Evolutionary conservation across 2,113 vertebrate genomes (phyloP).

Genomic region (Colinus virginianus): DNA sequence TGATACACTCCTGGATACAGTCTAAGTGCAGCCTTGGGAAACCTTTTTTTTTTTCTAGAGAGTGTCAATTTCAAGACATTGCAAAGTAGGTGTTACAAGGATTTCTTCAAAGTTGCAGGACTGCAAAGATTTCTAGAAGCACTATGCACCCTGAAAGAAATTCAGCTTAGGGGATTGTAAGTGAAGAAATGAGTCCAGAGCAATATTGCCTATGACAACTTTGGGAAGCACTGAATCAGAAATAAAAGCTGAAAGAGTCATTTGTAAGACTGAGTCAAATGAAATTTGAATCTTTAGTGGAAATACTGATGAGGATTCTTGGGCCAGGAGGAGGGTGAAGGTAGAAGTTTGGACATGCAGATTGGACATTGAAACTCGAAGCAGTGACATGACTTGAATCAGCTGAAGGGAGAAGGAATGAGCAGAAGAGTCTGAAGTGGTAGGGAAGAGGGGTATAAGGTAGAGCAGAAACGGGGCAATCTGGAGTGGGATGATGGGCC

Average conservation of each 20-base stretch:
- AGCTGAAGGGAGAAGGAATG: background rate
- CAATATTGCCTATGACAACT: background rate
- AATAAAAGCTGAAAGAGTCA: background rate
- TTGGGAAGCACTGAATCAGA: background rate
- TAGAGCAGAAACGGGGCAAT: accelerated
- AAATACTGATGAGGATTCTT: background rate
- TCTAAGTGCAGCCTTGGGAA: background rate
- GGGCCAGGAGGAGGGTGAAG: background rate
- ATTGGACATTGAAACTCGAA: background rate
- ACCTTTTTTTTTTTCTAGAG: background rate
- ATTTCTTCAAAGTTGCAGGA: background rate
- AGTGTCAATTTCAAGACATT: background rate
- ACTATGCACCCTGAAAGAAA: background rate
- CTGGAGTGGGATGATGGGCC: background rate
- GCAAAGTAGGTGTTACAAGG: background rate
- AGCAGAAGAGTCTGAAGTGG: accelerated
- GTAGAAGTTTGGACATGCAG: background rate
- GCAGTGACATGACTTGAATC: background rate
- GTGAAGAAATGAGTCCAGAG: background rate
- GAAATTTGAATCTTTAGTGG: background rate
- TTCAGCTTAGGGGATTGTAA: background rate
- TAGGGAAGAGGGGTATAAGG: background rate
- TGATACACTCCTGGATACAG: accelerated
- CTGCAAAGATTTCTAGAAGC: background rate
- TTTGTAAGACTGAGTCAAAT: background rate